Percentiles rank a stretch among this genome's conserved stretches.
These are phyloP conservation scores for Sesia apiformis DNA, from an alignment of 2,888 invertebrate genomes.

Conservation along the genomic window DNA sequence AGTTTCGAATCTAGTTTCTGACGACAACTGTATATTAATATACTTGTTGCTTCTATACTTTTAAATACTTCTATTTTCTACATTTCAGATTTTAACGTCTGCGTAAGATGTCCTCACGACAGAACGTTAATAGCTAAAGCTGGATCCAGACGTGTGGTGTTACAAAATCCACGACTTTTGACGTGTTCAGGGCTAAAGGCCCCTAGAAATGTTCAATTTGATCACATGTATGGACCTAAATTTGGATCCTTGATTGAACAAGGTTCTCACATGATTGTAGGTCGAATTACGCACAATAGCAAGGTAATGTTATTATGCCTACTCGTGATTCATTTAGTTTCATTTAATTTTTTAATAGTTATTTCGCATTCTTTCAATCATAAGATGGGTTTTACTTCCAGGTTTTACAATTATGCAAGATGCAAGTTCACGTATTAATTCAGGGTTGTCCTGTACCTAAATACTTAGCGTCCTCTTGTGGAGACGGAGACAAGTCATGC, in stretches of 20 bases:
- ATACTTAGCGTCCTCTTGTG: constrained; percentile 40
- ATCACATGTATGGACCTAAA: constrained; percentile 51
- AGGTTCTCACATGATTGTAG: constrained; percentile 53
- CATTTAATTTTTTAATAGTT: background rate
- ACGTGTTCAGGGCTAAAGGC: constrained; percentile 42
- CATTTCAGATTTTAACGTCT: constrained; percentile 24
- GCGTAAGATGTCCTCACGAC: constrained; percentile 59
- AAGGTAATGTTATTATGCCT: constrained; percentile 27
- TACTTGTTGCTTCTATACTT: too few relatives aligned
- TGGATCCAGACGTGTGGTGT: constrained; percentile 39
- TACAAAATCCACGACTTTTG: constrained; percentile 39
- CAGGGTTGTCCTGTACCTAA: constrained; percentile 51
- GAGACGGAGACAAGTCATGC: constrained; percentile 38
- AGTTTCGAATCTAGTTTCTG: too few relatives aligned
- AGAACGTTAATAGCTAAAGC: constrained; percentile 50
- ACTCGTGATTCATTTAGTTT: background rate
- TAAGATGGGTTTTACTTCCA: constrained; percentile 19
- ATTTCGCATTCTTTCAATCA: too few relatives aligned
- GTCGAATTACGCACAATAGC: constrained; percentile 38
- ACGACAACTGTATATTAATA: too few relatives aligned
- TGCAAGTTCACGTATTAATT: constrained; percentile 52
- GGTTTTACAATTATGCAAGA: constrained; percentile 55
- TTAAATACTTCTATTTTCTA: too few relatives aligned
- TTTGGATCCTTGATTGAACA: constrained; percentile 47
- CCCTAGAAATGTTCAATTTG: constrained; percentile 33